Evolutionary conservation across 1,140 invertebrate species (phyloP), one percentile per base, ranked within the genome.

Genomic region (Drosophila pseudoobscura): DNA sequence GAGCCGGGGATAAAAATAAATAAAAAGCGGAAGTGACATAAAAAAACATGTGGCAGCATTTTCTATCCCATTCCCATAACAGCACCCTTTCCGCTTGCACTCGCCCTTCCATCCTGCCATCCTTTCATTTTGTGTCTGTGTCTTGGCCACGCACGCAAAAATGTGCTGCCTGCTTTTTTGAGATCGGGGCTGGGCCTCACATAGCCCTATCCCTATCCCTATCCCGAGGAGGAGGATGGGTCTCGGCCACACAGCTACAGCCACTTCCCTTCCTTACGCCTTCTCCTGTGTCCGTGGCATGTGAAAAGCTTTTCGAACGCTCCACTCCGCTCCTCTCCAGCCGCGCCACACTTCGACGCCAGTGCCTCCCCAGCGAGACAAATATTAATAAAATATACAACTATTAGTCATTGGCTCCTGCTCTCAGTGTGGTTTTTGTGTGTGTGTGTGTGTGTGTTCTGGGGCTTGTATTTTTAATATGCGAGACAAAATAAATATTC

Each of bases 321-420:
- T 69, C 50, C 41, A 17, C 17, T 20, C 20, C 20, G 20, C 20
- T 20, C 20, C 20, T 11, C 35, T 35, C 74, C 54, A 24, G 70
- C 49, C 59, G 73, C 56, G 70, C 74, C 69, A 50, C 47, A 63
- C 54, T 77, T 69, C 73, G 63, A 74, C 62, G 62, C 9, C 39
- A 45, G 17, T 15, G 24, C 17, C 57, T 26, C 43, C 17, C n/a
- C 61, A 79, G 77, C 64, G 61, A 75, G 78, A 88, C 70, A 83
- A 88, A 88, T 88, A 88, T 88, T 88, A 88, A 88, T 88, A 88
- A 88, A 88, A 88, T 88, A 88, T 88, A 82, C 83, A 88, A 88
- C 83, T 88, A 88, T 88, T 88, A 88, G 83, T 88, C 83, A 88
- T 87, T 88, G 75, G 75, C 65, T 64, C 57, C 15, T 45, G 29